A percentile compares a stretch with the other conserved stretches of the same genome.
Conservation (phyloP, 2,797 vertebrate species). For the Xiphophorus birchmanni region DNA sequence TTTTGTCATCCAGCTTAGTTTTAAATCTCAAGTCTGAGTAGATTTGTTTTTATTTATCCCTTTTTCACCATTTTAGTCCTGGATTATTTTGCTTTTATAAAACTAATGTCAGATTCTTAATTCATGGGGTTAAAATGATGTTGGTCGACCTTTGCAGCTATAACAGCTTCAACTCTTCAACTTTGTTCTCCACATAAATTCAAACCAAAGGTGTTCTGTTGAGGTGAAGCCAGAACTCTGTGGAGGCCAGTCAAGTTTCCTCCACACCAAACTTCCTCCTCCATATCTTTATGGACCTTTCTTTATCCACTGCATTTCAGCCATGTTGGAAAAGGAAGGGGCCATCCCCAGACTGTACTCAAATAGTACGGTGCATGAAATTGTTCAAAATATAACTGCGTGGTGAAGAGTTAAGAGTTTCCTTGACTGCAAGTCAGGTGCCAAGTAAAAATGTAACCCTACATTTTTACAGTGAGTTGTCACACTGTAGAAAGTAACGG, state of each 20-base stretch:
- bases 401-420: not conserved
- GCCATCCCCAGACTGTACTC: not conserved
- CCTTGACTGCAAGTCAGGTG: not conserved
- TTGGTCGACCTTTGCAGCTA: not conserved
- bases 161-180: not conserved
- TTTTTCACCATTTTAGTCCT: not conserved
- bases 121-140: not conserved
- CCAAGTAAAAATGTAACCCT: not conserved
- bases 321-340: not conserved
- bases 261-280: not conserved
- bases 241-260: not conserved
- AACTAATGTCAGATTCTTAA: not conserved
- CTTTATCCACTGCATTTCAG: not conserved
- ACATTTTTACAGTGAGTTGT: not conserved
- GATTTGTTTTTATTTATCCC: not conserved
- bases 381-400: not conserved
- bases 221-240: not conserved
- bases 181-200: too few relatives aligned
- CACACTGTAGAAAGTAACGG: not conserved
- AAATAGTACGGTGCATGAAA: not conserved
- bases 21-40: not conserved
- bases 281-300: not conserved
- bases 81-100: not conserved
- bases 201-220: not conserved
- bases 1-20: constrained; percentile 35